phyloP scores from a whole-genome alignment of 2,113 vertebrate genomes.

The Empidonax alnorum region DNA sequence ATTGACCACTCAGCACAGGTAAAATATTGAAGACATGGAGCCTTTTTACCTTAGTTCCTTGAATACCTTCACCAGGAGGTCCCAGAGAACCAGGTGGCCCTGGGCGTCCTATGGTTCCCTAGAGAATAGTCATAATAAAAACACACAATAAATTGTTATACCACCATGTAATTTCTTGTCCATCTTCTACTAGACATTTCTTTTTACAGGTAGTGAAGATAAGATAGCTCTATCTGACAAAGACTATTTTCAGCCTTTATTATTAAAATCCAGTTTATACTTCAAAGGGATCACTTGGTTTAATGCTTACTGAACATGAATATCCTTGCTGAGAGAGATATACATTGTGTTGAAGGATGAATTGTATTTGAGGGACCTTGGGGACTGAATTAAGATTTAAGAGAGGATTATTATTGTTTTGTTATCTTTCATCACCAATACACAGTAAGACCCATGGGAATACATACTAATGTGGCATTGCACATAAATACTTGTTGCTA shows the following conservation, averaged over 20 bases:
- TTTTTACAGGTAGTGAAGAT: background rate
- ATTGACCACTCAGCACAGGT: background rate
- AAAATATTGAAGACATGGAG: background rate
- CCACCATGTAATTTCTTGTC: background rate
- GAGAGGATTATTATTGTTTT: background rate
- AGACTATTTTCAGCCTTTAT: background rate
- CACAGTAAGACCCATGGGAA: background rate
- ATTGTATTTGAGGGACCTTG: background rate
- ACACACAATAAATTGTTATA: background rate
- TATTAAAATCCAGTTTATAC: background rate
- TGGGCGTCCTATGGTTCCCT: conserved; percentile 83
- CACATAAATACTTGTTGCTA: background rate
- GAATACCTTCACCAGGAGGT: conserved; percentile 85
- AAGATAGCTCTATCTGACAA: background rate
- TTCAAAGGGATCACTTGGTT: background rate
- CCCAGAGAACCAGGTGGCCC: conserved; percentile 82
- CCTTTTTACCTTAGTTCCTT: conserved; percentile 85
- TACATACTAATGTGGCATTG: background rate
- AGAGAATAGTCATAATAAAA: background rate
- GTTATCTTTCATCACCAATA: background rate
- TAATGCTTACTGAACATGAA: background rate
- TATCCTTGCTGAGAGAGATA: background rate
- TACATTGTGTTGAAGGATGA: background rate
- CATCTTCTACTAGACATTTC: background rate
- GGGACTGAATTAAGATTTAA: background rate